Conservation (phyloP, 2,888 invertebrate genomes). For the Ophioninae sp. region DNA sequence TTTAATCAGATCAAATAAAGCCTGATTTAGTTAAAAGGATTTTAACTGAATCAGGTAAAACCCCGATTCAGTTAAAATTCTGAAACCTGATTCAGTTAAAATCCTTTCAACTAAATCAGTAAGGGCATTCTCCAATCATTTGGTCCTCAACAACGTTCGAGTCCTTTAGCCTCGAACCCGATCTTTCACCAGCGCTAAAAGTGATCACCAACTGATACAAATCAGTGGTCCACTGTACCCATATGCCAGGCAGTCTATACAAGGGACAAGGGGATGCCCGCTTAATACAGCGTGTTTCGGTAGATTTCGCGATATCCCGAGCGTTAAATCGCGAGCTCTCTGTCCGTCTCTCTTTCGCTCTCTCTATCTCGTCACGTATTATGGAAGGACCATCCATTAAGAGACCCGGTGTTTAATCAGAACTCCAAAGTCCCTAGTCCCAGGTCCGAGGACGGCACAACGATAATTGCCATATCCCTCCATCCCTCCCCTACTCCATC, state of each 20-base stretch:
- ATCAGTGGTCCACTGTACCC: no score
- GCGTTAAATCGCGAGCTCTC: conserved; percentile 28
- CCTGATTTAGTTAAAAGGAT: no score
- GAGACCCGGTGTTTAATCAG: conserved; percentile 78
- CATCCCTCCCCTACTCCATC: background rate
- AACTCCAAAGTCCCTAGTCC: conserved; percentile 76
- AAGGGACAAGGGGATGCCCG: conserved; percentile 16
- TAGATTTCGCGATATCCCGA: conserved; percentile 50
- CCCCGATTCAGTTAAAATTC: no score
- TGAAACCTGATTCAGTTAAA: no score
- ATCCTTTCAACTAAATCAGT: no score
- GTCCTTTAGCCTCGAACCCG: no score
- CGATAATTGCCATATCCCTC: conserved; percentile 55
- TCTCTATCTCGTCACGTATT: conserved; percentile 46
- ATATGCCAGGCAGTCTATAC: background rate
- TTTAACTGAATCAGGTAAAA: no score
- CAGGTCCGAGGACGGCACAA: conserved; percentile 18
- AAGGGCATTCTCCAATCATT: no score
- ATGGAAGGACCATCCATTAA: conserved; percentile 78
- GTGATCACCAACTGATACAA: no score
- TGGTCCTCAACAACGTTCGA: no score
- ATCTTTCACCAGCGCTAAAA: no score
- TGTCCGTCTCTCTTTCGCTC: conserved; percentile 1
- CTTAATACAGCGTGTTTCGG: conserved; percentile 46
- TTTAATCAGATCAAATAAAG: no score